Conservation (phyloP, 2,113 vertebrate species). For the Kryptolebias marmoratus region DNA sequence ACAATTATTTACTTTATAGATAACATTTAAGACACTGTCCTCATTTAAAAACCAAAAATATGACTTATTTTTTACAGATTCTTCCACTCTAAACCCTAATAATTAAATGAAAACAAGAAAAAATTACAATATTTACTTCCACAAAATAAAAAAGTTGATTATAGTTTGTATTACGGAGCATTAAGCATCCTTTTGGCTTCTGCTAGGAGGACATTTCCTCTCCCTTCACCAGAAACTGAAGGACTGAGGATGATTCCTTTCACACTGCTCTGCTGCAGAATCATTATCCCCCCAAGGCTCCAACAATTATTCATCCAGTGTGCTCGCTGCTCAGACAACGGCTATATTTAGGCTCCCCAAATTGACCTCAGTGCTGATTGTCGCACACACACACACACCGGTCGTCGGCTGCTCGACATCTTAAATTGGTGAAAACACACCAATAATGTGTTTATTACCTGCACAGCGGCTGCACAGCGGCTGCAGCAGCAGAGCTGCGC, state of each 20-base stretch:
- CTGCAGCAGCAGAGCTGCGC: neutral
- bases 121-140: no score
- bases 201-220: neutral
- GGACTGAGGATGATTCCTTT: neutral
- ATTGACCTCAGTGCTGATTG: conserved; percentile 1
- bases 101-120: no score
- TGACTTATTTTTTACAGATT: no score
- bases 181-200: no score
- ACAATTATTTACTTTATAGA: no score
- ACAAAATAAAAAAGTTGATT: no score
- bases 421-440: neutral
- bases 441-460: neutral
- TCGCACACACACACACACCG: neutral
- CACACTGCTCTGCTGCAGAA: neutral
- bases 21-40: no score
- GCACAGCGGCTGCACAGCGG: neutral
- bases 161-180: no score
- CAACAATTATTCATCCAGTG: conserved; percentile 5
- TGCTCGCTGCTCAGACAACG: neutral
- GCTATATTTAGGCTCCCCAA: conserved; percentile 19
- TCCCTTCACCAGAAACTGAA: neutral
- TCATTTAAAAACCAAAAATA: no score
- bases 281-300: neutral
- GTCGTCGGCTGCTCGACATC: neutral
- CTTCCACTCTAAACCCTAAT: no score